Evolutionary conservation across 64 coral and sea anemone genomes (phyloP).

Genomic region (Dendronephthya gigantea): DNA sequence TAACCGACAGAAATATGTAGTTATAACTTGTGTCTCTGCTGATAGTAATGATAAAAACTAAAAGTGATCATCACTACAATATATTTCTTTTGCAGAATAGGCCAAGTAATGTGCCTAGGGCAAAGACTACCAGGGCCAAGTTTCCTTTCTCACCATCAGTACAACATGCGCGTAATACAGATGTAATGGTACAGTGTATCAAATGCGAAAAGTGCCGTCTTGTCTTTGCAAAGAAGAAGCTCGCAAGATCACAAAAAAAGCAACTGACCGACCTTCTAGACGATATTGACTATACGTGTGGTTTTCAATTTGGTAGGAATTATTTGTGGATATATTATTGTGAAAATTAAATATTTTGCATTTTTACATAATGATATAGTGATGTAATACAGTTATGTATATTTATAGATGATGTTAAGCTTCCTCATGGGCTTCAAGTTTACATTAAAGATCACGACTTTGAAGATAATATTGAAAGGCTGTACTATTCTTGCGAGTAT

Average conservation of each 20-base stretch:
- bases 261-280: slow-evolving; percentile 23
- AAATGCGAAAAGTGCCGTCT: slow-evolving; percentile 38
- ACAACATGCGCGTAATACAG: slow-evolving; percentile 46
- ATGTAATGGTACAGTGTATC: slow-evolving; percentile 35
- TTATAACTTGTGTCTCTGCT: neutral
- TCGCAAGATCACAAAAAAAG: slow-evolving; percentile 20
- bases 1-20: neutral
- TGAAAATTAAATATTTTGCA: neutral
- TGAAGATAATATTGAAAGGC: neutral
- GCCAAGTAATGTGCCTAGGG: slow-evolving; percentile 20
- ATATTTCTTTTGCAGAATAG: neutral
- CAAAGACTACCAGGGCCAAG: slow-evolving; percentile 18
- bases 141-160: slow-evolving; percentile 37
- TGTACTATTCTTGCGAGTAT: neutral
- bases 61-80: too few species aligned
- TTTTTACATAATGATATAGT: neutral
- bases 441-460: slow-evolving; percentile 7
- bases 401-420: neutral
- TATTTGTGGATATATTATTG: neutral
- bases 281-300: slow-evolving; percentile 28
- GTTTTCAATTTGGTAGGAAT: neutral
- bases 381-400: neutral
- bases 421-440: neutral
- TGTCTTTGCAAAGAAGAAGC: slow-evolving; percentile 33
- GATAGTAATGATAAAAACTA: neutral